Evolutionary conservation across 2,797 vertebrate genomes (phyloP).

Genomic region (Anisognathus igniventris): DNA sequence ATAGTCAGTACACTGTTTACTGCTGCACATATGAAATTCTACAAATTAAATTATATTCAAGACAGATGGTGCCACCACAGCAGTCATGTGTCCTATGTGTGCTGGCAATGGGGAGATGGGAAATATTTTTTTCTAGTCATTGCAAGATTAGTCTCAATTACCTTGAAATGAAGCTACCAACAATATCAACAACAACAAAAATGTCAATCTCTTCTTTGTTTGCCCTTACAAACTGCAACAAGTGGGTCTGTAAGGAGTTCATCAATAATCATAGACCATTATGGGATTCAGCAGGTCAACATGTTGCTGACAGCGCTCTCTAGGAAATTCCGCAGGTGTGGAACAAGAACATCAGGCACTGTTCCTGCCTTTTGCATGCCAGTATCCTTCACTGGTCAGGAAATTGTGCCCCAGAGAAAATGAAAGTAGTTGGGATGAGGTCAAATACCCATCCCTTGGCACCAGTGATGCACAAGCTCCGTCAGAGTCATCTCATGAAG

Average conservation of each 20-base stretch:
- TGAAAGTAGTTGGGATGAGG: too few relatives aligned
- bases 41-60: background rate
- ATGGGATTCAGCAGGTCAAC: background rate
- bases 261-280: background rate
- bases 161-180: background rate
- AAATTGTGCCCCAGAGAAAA: background rate
- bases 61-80: background rate
- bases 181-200: background rate
- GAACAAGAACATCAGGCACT: background rate
- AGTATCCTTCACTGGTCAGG: background rate
- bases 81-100: background rate
- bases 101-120: background rate
- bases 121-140: background rate
- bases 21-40: background rate
- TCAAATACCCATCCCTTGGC: background rate
- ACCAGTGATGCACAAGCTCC: background rate
- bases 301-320: background rate
- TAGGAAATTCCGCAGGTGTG: background rate
- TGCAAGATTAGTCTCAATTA: background rate
- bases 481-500: rapidly evolving
- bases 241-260: background rate
- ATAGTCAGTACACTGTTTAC: background rate
- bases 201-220: background rate
- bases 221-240: background rate
- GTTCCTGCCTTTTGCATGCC: background rate